Evolutionary conservation across 1,140 invertebrate genomes (phyloP).

Genomic region (Whitmania pigra): DNA sequence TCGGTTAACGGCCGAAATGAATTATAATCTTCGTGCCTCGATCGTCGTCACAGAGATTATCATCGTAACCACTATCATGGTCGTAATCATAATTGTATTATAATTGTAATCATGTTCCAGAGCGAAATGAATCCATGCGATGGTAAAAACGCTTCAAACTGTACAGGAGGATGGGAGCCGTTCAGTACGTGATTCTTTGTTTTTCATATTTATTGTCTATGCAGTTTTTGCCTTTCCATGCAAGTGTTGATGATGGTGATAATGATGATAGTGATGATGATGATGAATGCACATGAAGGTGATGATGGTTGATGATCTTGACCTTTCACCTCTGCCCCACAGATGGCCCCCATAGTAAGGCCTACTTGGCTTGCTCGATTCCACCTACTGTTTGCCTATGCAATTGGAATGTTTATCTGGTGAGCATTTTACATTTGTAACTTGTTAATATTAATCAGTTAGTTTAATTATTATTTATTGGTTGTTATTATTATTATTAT

Average conservation of each 20-base stretch:
- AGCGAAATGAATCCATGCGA: not conserved
- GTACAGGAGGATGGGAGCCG: not conserved
- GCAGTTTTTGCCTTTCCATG: not conserved
- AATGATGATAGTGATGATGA: not conserved
- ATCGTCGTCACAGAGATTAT: too few relatives aligned
- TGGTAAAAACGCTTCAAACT: not conserved
- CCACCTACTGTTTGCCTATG: constrained; percentile 85
- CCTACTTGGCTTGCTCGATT: constrained; percentile 70
- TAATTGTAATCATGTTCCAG: not conserved
- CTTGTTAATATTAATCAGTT: not conserved
- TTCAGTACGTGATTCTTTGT: constrained; percentile 2
- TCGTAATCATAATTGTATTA: too few relatives aligned
- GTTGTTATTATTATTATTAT: not conserved
- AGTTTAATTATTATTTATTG: not conserved
- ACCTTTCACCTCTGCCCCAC: not conserved
- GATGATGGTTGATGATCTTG: not conserved
- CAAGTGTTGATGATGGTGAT: not conserved
- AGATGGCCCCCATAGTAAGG: constrained; percentile 9
- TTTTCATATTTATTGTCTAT: not conserved
- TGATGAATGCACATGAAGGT: not conserved
- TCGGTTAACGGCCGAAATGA: too few relatives aligned
- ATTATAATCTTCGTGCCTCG: too few relatives aligned
- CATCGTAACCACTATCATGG: too few relatives aligned
- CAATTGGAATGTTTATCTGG: constrained; percentile 79
- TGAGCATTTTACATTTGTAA: constrained; percentile 33